Conservation (phyloP, 64 coral and sea anemone species). For the Platygyra sinensis region DNA sequence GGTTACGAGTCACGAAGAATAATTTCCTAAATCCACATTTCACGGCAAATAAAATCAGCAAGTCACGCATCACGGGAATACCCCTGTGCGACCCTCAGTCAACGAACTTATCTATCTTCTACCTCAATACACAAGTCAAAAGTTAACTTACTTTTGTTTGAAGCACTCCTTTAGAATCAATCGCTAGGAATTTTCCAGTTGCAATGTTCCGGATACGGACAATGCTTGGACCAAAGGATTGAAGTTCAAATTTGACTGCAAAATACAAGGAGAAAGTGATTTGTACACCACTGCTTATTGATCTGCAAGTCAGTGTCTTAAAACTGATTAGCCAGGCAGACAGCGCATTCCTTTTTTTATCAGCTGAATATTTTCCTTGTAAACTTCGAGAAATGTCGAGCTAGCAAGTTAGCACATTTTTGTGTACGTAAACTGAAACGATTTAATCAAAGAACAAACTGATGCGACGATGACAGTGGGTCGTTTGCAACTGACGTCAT, state of each 20-base stretch:
- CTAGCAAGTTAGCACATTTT: neutral
- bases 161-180: conserved; percentile 67
- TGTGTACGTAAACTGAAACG: neutral
- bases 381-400: neutral
- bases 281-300: neutral
- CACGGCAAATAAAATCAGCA: no score
- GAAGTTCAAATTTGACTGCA: conserved; percentile 82
- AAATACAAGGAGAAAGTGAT: neutral
- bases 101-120: no score
- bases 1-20: no score
- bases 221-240: conserved; percentile 88
- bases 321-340: no score
- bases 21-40: no score
- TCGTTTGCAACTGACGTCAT: no score
- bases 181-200: conserved; percentile 69
- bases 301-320: no score
- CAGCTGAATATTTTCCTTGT: neutral
- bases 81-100: no score
- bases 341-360: no score
- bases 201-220: conserved; percentile 58
- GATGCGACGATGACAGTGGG: neutral
- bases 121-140: neutral
- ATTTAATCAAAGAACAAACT: neutral
- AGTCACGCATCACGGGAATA: no score
- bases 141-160: conserved; percentile 50